A percentile compares a stretch with the other conserved stretches of the same genome.
phyloP scores from a whole-genome alignment of 1,140 invertebrate genomes.

The Aplysia californica region DNA sequence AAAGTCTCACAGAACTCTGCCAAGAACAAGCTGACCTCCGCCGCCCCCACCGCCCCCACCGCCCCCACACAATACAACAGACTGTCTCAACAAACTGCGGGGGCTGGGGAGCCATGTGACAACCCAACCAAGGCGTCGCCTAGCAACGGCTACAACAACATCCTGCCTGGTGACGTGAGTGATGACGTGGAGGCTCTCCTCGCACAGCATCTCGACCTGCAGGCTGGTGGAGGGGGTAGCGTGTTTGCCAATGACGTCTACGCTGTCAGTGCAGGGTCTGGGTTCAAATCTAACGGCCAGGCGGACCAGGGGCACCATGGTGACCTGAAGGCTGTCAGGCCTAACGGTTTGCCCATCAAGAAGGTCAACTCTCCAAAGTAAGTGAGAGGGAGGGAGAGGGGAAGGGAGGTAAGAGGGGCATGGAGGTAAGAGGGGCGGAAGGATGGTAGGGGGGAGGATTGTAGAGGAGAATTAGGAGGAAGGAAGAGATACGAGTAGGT shows the following conservation, averaged over 20 bases:
- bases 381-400: constrained; percentile 10
- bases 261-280: no score
- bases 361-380: constrained; percentile 68
- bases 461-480: background rate
- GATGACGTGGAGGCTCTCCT: no score
- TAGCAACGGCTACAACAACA: no score
- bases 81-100: constrained; percentile 15
- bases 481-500: background rate
- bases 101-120: no score
- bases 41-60: constrained; percentile 23
- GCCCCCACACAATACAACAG: constrained; percentile 70
- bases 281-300: no score
- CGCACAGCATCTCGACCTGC: background rate
- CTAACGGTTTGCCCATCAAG: constrained; percentile 79
- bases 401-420: background rate
- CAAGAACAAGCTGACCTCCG: constrained; percentile 30
- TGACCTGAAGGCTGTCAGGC: constrained; percentile 69
- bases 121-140: no score
- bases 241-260: no score
- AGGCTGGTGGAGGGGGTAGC: background rate
- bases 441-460: background rate
- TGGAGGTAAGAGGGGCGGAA: background rate
- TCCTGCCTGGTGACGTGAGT: no score
- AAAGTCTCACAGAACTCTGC: constrained; percentile 73
- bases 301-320: constrained; percentile 39